Evolutionary conservation across 2,797 vertebrate species (phyloP).

Genomic region (Peromyscus aztecus): DNA sequence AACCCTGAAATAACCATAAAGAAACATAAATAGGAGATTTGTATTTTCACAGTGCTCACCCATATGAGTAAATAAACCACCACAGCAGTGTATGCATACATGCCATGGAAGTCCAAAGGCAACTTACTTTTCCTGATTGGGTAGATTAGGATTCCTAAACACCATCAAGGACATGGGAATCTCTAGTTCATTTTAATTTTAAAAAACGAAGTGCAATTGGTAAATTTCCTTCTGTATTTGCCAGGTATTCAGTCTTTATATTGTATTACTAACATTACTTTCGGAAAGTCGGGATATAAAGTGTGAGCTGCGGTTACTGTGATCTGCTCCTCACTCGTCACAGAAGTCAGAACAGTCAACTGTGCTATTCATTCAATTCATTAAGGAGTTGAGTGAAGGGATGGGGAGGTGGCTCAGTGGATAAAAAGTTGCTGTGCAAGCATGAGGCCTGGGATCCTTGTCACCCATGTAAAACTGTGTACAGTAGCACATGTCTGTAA

Average conservation of each 20-base stretch:
- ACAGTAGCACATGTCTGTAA: background rate
- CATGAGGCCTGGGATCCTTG: background rate
- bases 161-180: background rate
- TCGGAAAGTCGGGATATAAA: background rate
- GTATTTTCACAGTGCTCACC: background rate
- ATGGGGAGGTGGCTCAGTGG: background rate
- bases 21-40: background rate
- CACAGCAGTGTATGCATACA: background rate
- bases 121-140: background rate
- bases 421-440: background rate
- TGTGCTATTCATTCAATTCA: background rate
- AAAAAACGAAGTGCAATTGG: background rate
- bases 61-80: background rate
- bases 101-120: background rate
- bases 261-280: background rate
- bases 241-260: background rate
- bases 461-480: background rate
- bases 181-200: background rate
- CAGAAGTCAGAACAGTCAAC: background rate
- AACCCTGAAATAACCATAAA: background rate
- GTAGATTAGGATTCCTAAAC: background rate
- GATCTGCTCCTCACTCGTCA: conserved; percentile 4
- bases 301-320: background rate
- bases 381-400: background rate
- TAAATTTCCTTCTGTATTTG: background rate